Base-by-base conservation (phyloP, 1,140 invertebrate genomes). In the Phortica variegata region DNA sequence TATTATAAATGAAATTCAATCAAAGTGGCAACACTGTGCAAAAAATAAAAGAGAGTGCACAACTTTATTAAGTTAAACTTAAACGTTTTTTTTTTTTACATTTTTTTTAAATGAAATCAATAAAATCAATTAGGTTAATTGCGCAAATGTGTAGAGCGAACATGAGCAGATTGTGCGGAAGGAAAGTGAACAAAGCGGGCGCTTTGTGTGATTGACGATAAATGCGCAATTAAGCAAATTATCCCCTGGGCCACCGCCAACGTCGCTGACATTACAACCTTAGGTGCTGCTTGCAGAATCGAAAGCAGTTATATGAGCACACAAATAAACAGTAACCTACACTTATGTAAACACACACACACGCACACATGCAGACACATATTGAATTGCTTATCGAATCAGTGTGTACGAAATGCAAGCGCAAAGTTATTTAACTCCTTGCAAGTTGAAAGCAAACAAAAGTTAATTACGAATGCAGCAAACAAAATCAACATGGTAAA, bases 161-260 rank as follows among this genome's bases (percentile, higher is more conserved):
- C 47, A 45, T 52, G 38, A 49, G 43, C 46, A 41, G 47, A 48
- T 48, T 43, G 44, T 49, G 47, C 48, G 44, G 44, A 49, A 48
- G 21, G 38, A 46, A 16, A 32, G 48, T 54, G 57, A 3, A 16
- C 43, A 7, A 32, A 29, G 9, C 13, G 21, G 36, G 12, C 19
- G 6, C 41, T 20, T 9, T 32, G 26, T 7, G 23, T 17, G 17
- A 63, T 63, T 58, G 49, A 59, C 62, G 47, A 63, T 68, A 68
- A 60, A 68, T 68, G 63, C 42, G 45, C 65, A 68, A 68, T 68
- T 68, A 68, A 55, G 49, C 40, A 56, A 68, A 68, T 68, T 68
- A 68, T 50, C 38, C 50, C 44, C 43, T 33, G 39, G 46, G 48
- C 45, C 43, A 38, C 32, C 19, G 47, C 43, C 43, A 42, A 17